Evolutionary conservation across 2,888 invertebrate genomes (phyloP).

Genomic region (Rhingia rostrata): DNA sequence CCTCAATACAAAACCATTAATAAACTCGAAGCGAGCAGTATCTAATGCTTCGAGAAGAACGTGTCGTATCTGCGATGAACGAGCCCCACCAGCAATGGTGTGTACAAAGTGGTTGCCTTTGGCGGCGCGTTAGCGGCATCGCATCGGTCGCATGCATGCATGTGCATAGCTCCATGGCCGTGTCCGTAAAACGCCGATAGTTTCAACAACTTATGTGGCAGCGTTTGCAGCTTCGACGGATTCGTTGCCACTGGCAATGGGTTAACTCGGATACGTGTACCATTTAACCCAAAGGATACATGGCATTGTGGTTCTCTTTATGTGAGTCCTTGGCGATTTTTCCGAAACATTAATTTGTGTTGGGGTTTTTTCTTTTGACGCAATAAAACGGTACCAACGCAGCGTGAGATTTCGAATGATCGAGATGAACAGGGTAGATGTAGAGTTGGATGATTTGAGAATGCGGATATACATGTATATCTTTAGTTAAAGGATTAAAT

Average conservation of each 20-base stretch:
- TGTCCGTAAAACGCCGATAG: conserved; percentile 37
- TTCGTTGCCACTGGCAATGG: conserved; percentile 1
- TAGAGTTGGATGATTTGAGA: no score
- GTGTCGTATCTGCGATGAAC: conserved; percentile 38
- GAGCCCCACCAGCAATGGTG: conserved; percentile 1
- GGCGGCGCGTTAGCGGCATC: conserved; percentile 29
- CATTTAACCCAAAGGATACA: conserved; percentile 56
- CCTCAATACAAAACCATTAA: conserved; percentile 61
- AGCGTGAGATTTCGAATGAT: no score
- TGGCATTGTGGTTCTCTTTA: conserved; percentile 50
- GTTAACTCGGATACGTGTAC: conserved; percentile 46
- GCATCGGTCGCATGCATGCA: not conserved
- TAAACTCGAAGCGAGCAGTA: conserved; percentile 61
- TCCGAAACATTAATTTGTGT: conserved; percentile 42
- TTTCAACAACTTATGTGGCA: conserved; percentile 37
- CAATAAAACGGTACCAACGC: no score
- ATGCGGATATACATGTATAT: no score
- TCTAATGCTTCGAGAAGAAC: conserved; percentile 55
- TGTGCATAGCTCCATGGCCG: not conserved
- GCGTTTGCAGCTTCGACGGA: conserved; percentile 8
- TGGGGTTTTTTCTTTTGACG: not conserved
- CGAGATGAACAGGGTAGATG: no score
- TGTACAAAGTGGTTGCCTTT: conserved; percentile 43
- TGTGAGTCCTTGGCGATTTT: conserved; percentile 31
- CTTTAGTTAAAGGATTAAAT: no score